A percentile compares a stretch with the other conserved stretches of the same genome.
Evolutionary conservation across 2,888 invertebrate species (phyloP).

Genomic region (Caradrina kadenii): DNA sequence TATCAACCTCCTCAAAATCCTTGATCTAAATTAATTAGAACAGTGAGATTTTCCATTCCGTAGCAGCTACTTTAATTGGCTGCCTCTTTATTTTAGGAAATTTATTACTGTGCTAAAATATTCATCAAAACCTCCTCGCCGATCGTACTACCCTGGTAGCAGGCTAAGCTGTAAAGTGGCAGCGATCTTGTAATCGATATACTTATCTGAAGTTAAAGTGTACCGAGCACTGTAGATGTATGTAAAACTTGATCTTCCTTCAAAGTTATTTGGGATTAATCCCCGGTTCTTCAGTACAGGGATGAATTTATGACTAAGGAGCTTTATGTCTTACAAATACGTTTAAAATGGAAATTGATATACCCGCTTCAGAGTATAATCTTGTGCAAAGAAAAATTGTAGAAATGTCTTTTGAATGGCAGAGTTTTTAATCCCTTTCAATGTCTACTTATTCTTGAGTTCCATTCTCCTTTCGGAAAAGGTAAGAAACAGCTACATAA

Average conservation of each 20-base stretch:
- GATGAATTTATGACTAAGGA: constrained; percentile 3
- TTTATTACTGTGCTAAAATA: too few relatives aligned
- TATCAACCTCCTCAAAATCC: background rate
- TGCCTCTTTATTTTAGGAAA: background rate
- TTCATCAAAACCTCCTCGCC: background rate
- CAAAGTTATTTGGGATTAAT: constrained; percentile 28
- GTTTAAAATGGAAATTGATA: constrained; percentile 25
- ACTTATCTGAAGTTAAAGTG: constrained; percentile 49
- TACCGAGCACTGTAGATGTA: constrained; percentile 29
- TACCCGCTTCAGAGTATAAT: background rate
- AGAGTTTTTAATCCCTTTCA: background rate
- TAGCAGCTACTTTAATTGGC: background rate
- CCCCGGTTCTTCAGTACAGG: background rate
- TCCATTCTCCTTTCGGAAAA: too few relatives aligned
- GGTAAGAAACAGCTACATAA: too few relatives aligned
- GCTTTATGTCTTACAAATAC: constrained; percentile 15
- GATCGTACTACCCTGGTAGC: constrained; percentile 8
- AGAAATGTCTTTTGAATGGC: background rate
- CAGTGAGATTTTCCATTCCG: background rate
- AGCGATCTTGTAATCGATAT: constrained; percentile 52
- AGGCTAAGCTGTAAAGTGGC: constrained; percentile 20
- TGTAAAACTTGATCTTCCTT: constrained; percentile 43
- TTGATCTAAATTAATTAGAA: constrained; percentile 11
- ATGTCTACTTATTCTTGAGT: background rate
- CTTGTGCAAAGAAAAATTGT: background rate